Conservation (phyloP, 2,797 vertebrate species). For the Onychomys leucogaster region DNA sequence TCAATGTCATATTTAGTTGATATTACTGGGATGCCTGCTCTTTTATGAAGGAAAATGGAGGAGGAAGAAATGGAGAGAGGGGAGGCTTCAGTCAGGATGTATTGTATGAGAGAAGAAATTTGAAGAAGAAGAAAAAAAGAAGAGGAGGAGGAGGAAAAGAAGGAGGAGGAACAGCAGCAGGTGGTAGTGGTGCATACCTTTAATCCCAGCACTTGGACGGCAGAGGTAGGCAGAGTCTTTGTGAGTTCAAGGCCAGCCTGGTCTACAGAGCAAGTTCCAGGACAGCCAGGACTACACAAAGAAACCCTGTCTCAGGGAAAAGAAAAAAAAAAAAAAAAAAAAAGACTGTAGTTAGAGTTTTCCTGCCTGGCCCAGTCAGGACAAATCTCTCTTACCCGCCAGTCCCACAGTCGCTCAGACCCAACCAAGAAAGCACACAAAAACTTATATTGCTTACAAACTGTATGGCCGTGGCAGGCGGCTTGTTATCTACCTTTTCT, state of each 20-base stretch:
- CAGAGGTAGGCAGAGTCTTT: neutral
- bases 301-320: neutral
- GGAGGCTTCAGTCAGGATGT: neutral
- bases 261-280: neutral
- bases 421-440: no score
- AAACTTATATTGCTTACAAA: no score
- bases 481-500: no score
- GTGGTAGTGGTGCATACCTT: accelerated
- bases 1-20: neutral
- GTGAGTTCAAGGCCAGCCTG: neutral
- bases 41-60: neutral
- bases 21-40: neutral
- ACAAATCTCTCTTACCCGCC: no score
- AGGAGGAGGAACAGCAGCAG: neutral
- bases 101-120: neutral
- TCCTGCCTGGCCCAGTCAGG: no score
- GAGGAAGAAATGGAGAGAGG: neutral
- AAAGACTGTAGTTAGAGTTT: no score
- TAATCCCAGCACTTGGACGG: neutral
- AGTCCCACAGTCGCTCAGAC: no score
- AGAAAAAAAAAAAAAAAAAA: no score
- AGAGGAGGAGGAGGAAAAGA: no score
- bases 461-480: no score
- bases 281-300: neutral
- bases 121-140: neutral